Conservation (phyloP, 2,797 vertebrate species). For the Merluccius polli region DNA sequence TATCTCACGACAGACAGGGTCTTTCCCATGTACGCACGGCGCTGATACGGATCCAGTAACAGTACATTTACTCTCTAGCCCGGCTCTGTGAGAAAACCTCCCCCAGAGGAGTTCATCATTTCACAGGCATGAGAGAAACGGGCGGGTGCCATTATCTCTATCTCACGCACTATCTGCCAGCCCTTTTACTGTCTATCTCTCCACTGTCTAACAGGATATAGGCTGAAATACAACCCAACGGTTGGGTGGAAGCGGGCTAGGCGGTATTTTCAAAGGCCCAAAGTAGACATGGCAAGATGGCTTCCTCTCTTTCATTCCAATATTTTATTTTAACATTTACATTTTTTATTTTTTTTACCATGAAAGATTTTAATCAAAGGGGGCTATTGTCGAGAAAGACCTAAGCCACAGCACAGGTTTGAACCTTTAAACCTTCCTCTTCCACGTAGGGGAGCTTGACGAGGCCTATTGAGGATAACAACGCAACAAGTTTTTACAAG, state of each 20-base stretch:
- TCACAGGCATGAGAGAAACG: conserved; percentile 49
- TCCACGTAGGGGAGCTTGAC: too few relatives aligned
- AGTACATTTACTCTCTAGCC: conserved; percentile 30
- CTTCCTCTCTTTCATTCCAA: conserved; percentile 2
- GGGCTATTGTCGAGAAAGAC: neutral
- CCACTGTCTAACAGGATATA: conserved; percentile 49
- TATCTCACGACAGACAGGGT: conserved; percentile 23
- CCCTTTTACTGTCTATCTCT: conserved; percentile 23
- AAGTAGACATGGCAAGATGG: conserved; percentile 20
- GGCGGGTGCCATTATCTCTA: conserved; percentile 49
- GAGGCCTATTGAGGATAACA: neutral
- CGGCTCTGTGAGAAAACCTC: conserved; percentile 33
- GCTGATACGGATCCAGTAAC: conserved; percentile 41
- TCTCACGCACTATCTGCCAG: conserved; percentile 48
- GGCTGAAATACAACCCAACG: conserved; percentile 38
- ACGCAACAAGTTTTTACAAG: neutral
- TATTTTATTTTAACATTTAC: too few relatives aligned
- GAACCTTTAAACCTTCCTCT: neutral
- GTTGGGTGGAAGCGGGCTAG: conserved; percentile 30
- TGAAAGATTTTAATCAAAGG: neutral
- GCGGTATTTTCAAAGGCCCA: conserved; percentile 22
- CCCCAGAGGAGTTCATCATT: conserved; percentile 51
- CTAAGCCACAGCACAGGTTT: neutral
- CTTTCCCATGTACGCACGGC: conserved; percentile 52
- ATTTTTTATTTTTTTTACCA: neutral